phyloP scores from a whole-genome alignment of 1,140 invertebrate genomes.

The Drosophila trapezifrons region DNA sequence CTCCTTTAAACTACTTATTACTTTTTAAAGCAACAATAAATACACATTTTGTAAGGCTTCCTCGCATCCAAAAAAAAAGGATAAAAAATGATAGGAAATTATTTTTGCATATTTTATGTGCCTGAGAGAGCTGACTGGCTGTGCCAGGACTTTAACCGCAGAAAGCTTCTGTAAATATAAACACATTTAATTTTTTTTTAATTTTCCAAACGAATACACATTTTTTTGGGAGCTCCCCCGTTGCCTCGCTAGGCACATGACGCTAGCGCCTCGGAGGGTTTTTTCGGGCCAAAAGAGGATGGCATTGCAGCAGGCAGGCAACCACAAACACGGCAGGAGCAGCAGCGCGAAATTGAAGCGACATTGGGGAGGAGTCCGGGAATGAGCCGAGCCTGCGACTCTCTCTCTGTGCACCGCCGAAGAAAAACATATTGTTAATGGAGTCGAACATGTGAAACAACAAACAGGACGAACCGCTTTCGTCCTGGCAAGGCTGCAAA shows the following conservation, averaged over 20 bases:
- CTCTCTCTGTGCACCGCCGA: constrained; percentile 36
- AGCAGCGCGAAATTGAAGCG: constrained; percentile 40
- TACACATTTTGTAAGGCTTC: background rate
- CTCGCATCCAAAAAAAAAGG: background rate
- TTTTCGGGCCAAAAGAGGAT: background rate
- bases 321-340: constrained; percentile 46
- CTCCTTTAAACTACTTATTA: no score
- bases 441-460: constrained; percentile 80
- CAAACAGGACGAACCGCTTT: constrained; percentile 52
- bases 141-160: no score
- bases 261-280: constrained; percentile 27
- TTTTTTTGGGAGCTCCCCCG: constrained; percentile 29
- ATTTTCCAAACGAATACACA: constrained; percentile 79
- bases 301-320: constrained; percentile 33
- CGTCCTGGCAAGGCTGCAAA: constrained; percentile 1
- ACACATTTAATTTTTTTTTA: constrained; percentile 75
- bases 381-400: background rate
- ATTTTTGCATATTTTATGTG: constrained; percentile 38
- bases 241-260: constrained; percentile 36
- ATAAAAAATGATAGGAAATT: background rate
- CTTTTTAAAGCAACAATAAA: background rate
- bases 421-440: constrained; percentile 81
- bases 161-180: constrained; percentile 51
- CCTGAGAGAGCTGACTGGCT: constrained; percentile 9
- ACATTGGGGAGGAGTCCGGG: constrained; percentile 29